Evolutionary conservation across 2,888 invertebrate genomes (phyloP), one percentile per base, ranked within the genome.

Genomic region (Lapara coniferarum): DNA sequence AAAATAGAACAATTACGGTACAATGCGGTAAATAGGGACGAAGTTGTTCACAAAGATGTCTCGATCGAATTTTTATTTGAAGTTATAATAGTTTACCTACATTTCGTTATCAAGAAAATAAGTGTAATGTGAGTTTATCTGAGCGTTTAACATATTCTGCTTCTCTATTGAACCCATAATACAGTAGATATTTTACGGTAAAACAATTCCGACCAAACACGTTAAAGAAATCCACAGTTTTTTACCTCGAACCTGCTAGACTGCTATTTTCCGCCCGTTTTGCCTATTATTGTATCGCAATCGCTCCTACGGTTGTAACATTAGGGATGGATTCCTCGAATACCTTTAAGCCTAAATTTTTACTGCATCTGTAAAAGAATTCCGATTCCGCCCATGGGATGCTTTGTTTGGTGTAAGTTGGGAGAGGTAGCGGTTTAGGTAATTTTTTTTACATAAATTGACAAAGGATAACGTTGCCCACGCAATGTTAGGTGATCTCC

Each of bases 331-430:
- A 89, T 87, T 88, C 85, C 81, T 86, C 84, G 84, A 89, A 88
- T 88, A 89, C 86, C 85, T 89, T 85, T 83, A 87, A 84, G 91
- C 90, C 91, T 91, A 91, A 89, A 92, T 91, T 91, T 92, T 92
- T 92, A 92, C 90, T 89, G 89, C 89, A 89, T 83, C 83, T 87
- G 92, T 91, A 92, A 92, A 90, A 90, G 91, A 92, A 91, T 90
- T 91, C 88, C 87, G 88, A 90, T 90, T 92, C 90, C 91, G 91
- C 90, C 37, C 86, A 81, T 83, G 81, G 85, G 86, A 85, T 86
- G 87, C 86, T 69, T 70, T 49, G 78, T 72, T 66, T 81, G 85
- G 84, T 68, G 2, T 72, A 81, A 83, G 72, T 74, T 71, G 14
- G 10, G 19, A 70, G 72, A 69, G 0, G 2, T 63, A 55, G 73